phyloP scores from a whole-genome alignment of 2,888 invertebrate species.

The Drosophila melanocephala region DNA sequence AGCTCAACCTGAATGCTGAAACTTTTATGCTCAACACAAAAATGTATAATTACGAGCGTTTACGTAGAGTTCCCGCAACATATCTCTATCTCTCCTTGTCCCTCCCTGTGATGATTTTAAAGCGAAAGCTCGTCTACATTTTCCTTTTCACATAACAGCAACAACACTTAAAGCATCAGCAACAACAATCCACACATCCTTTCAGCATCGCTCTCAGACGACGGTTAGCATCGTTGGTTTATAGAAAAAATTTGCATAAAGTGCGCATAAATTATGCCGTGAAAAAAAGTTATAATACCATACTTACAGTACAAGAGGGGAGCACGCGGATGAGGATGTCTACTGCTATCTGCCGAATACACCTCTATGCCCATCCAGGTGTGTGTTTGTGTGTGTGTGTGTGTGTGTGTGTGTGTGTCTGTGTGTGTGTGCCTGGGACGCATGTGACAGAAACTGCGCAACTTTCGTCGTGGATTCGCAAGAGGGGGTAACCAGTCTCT shows the following conservation, averaged over 20 bases:
- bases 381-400: constrained; percentile 34
- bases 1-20: constrained; percentile 47
- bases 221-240: constrained; percentile 65
- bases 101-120: constrained; percentile 6
- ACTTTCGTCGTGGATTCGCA: constrained; percentile 51
- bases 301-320: constrained; percentile 64
- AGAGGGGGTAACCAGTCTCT: constrained; percentile 27
- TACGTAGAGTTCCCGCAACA: constrained; percentile 47
- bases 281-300: constrained; percentile 81
- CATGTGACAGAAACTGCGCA: constrained; percentile 78
- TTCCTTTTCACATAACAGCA: constrained; percentile 37
- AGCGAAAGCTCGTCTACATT: constrained; percentile 49
- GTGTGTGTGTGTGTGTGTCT: constrained; percentile 43
- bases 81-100: not conserved
- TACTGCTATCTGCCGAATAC: constrained; percentile 60
- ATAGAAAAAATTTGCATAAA: constrained; percentile 82
- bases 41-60: constrained; percentile 77
- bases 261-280: constrained; percentile 81
- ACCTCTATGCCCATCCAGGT: constrained; percentile 36
- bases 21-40: constrained; percentile 55
- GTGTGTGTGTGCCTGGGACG: constrained; percentile 58
- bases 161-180: constrained; percentile 27
- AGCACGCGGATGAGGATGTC: constrained; percentile 17
- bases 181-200: constrained; percentile 50
- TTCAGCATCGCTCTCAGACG: constrained; percentile 45